Base-by-base conservation (phyloP, 2,888 invertebrate genomes). In the Lasius platythorax region DNA sequence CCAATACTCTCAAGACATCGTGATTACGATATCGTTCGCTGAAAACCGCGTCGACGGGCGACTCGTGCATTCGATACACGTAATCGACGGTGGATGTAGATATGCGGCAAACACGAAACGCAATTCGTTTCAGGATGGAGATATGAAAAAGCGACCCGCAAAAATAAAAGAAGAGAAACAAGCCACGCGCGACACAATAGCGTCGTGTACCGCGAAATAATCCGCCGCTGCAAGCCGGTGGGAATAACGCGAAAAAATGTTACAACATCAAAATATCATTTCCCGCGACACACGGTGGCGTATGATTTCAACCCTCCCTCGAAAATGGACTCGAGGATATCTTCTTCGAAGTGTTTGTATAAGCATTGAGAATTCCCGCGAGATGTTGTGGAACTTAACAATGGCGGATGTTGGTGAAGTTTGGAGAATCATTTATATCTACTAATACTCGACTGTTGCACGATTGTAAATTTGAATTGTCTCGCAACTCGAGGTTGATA, bases 21-120 rank as follows among this genome's bases (percentile, higher is more conserved):
- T 81, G 79, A 81, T 81, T 73, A 73, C 74, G 61, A 63, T 73
- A 81, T 61, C 74, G 79, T 74, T 81, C 58, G 79, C n/a, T 81
- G 74, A 81, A 79, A 81, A 73, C 50, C 53, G 79, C 61, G 12
- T 61, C 58, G 74, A 15, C 18, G n/a, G 23, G 46, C 18, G 18
- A 37, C 46, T 81, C 74, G 61, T n/a, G 73, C 28, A 74, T 81
- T 81, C 79, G 61, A 11, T 61, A 73, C 79, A 79, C 79, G 61
- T 81, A 81, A 81, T 74, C 74, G 18, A 50, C 37, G 74, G 58
- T 30, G 56, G 28, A 40, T 30, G 76, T 56, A 43, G 58, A 23
- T 74, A 33, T 43, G 18, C 72, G 46, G 61, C 33, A 33, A 74
- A 73, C 33, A 23, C 18, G 23, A 5, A 28, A 74, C 15, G 46